A percentile compares a stretch with the other conserved stretches of the same genome.
Conservation (phyloP, 2,888 invertebrate species). For the Entomobrya proxima region DNA sequence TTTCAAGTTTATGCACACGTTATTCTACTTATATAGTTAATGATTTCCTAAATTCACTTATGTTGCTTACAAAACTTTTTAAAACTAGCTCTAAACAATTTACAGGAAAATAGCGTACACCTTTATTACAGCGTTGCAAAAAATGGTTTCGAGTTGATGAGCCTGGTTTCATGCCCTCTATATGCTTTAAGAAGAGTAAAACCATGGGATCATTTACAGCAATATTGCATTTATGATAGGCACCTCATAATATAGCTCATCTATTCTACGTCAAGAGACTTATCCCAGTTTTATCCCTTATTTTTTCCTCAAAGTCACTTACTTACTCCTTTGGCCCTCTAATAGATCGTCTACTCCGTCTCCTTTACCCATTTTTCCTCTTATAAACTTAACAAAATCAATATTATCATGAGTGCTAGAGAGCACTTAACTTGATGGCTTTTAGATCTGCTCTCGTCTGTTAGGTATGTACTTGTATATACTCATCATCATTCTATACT, state of each 20-base stretch:
- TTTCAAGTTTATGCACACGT: too few species aligned
- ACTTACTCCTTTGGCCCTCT: conserved; percentile 9
- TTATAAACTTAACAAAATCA: conserved; percentile 62
- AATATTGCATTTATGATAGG: conserved; percentile 22
- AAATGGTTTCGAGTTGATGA: too few species aligned
- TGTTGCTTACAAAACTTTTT: too few species aligned
- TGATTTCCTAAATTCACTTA: too few species aligned
- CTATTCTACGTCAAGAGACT: conserved; percentile 53
- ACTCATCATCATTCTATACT: not conserved
- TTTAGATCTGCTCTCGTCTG: conserved; percentile 57
- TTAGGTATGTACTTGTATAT: not conserved
- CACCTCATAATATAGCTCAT: conserved; percentile 12
- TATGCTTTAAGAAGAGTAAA: not conserved
- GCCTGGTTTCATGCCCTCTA: too few species aligned
- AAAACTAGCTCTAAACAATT: too few species aligned
- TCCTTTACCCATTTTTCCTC: not conserved
- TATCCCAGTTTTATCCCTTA: conserved; percentile 44
- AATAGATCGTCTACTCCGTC: not conserved
- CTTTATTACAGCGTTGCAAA: too few species aligned
- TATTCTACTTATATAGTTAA: too few species aligned
- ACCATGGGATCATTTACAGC: conserved; percentile 31
- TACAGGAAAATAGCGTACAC: too few species aligned
- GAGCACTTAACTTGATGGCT: conserved; percentile 66
- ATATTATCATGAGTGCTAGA: conserved; percentile 57
- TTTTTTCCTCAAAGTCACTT: conserved; percentile 33